Evolutionary conservation across 1,140 invertebrate genomes (phyloP).

Genomic region (Chrysomallon squamiferum): DNA sequence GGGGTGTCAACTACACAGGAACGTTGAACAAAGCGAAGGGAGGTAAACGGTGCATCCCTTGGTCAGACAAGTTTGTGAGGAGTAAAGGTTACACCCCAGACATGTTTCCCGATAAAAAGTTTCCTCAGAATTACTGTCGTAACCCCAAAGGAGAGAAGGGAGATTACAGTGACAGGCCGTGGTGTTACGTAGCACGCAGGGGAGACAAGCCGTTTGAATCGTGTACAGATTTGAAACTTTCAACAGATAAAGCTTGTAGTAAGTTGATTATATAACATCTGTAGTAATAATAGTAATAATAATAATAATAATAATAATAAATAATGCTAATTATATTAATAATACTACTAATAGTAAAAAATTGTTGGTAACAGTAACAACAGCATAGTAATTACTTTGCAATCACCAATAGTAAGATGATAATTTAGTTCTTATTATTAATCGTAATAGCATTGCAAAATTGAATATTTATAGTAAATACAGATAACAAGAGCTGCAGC

Average conservation of each 20-base stretch:
- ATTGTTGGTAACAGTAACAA: too few species aligned
- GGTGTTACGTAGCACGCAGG: background rate
- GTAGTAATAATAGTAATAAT: too few species aligned
- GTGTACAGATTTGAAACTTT: background rate
- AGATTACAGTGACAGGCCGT: background rate
- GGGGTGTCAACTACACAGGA: conserved; percentile 13
- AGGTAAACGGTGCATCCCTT: conserved; percentile 1
- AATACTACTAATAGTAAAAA: too few species aligned
- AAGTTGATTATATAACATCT: conserved; percentile 1
- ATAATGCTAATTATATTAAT: too few species aligned
- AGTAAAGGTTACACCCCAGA: background rate
- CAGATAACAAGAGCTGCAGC: too few species aligned
- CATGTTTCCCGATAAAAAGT: conserved; percentile 2
- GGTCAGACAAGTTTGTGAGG: background rate
- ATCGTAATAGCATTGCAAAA: too few species aligned
- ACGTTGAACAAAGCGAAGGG: conserved; percentile 2
- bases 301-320: too few species aligned
- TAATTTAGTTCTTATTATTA: too few species aligned
- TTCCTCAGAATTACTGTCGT: conserved; percentile 19
- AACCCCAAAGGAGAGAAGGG: conserved; percentile 11
- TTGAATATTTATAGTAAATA: too few species aligned
- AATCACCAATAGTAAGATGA: too few species aligned
- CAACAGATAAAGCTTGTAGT: too few species aligned
- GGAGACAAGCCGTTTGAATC: background rate
- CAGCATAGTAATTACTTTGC: too few species aligned